Percentiles rank a stretch among this genome's conserved stretches.
Conservation (phyloP, 1,140 invertebrate genomes). For the Camponotus pennsylvanicus region DNA sequence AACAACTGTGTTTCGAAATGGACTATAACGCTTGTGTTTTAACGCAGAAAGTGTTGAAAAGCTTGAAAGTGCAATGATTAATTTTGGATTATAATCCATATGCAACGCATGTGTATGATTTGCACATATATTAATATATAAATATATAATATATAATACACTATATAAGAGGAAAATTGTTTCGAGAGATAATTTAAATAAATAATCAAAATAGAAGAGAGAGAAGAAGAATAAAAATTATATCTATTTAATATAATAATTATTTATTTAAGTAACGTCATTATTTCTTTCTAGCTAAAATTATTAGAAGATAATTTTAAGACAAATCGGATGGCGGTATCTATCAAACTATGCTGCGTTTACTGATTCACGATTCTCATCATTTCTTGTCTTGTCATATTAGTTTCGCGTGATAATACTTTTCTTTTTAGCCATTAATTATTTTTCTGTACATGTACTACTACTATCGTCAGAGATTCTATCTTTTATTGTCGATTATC, state of each 20-base stretch:
- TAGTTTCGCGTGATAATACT: background rate
- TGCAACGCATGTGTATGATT: background rate
- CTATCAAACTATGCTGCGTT: background rate
- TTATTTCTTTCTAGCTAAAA: background rate
- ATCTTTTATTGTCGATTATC: slow-evolving; percentile 5
- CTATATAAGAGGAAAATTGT: background rate
- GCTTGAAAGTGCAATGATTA: slow-evolving; percentile 15
- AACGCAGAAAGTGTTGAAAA: background rate
- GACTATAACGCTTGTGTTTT: background rate
- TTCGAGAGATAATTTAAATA: background rate
- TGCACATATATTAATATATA: background rate
- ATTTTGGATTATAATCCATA: slow-evolving; percentile 22
- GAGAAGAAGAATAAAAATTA: background rate
- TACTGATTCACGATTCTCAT: background rate
- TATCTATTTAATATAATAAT: background rate
- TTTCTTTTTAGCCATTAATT: background rate
- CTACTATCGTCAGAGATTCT: background rate
- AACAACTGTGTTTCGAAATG: background rate
- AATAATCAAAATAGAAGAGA: background rate
- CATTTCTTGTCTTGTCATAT: background rate
- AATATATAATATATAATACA: no score
- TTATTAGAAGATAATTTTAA: background rate
- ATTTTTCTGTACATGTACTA: slow-evolving; percentile 20
- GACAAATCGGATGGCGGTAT: background rate
- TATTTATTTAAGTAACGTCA: no score